These are phyloP conservation scores for Blomia tropicalis DNA, from an alignment of 2,888 invertebrate species.

Conservation along the genomic window DNA sequence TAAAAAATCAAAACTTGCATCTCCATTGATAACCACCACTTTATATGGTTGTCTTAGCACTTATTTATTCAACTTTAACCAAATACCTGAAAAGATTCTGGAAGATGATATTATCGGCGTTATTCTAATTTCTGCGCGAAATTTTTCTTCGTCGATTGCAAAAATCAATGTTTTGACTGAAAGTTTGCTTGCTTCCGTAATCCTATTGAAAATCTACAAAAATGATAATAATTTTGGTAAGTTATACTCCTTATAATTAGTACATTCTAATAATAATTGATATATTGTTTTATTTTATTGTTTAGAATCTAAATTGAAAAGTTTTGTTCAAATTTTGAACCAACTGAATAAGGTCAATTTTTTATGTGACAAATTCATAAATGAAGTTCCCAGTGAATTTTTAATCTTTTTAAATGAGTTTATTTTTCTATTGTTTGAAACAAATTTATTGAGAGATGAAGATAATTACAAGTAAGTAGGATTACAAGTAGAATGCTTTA, in stretches of 20 bases:
- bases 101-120: background rate
- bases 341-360: conserved; percentile 63
- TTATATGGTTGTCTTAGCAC: background rate
- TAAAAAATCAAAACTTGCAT: background rate
- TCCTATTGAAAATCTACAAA: conserved; percentile 1
- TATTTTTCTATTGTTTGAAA: background rate
- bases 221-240: conserved; percentile 22
- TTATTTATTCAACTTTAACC: background rate
- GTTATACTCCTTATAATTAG: background rate
- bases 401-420: conserved; percentile 21
- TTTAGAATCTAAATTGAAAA: conserved; percentile 40
- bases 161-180: conserved; percentile 49
- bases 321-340: conserved; percentile 52
- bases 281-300: conserved; percentile 25
- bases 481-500: too few species aligned
- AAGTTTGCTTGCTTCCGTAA: conserved; percentile 46
- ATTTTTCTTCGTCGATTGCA: conserved; percentile 41
- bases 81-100: background rate
- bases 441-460: background rate
- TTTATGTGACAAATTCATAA: conserved; percentile 61
- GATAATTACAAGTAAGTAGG: background rate
- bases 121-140: conserved; percentile 1
- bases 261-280: background rate
- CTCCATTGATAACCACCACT: background rate
- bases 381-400: conserved; percentile 50